Percentiles rank a stretch among this genome's conserved stretches.
phyloP scores from a whole-genome alignment of 2,797 vertebrate species.

The Liasis olivaceus region DNA sequence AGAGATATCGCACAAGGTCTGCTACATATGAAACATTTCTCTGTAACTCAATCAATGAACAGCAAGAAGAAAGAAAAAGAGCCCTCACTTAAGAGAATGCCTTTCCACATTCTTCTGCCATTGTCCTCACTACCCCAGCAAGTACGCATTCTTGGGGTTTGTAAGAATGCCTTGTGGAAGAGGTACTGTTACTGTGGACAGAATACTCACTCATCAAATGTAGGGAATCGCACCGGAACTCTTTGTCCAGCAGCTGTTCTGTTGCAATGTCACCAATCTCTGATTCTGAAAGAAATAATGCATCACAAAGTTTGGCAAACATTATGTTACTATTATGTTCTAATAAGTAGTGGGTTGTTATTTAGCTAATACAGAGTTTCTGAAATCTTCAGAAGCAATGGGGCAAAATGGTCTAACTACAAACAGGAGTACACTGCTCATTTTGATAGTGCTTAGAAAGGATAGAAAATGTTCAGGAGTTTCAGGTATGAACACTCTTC shows the following conservation, averaged over 20 bases:
- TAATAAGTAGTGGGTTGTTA: not conserved
- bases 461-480: not conserved
- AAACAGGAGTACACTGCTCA: not conserved
- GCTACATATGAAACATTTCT: not conserved
- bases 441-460: not conserved
- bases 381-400: not conserved
- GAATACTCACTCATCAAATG: constrained; percentile 12
- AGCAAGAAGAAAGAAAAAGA: not conserved
- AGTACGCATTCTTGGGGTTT: not conserved
- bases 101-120: too few relatives aligned
- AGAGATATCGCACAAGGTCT: not conserved
- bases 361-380: not conserved
- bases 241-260: not conserved
- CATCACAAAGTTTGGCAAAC: not conserved
- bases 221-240: not conserved
- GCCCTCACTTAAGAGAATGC: not conserved
- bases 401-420: not conserved
- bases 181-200: not conserved
- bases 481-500: not conserved
- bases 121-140: not conserved
- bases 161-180: not conserved
- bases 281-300: not conserved
- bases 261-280: not conserved
- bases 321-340: not conserved
- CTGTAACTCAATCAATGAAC: not conserved